Evolutionary conservation across 2,113 vertebrate species (phyloP).

Genomic region (Cyrtonyx montezumae): DNA sequence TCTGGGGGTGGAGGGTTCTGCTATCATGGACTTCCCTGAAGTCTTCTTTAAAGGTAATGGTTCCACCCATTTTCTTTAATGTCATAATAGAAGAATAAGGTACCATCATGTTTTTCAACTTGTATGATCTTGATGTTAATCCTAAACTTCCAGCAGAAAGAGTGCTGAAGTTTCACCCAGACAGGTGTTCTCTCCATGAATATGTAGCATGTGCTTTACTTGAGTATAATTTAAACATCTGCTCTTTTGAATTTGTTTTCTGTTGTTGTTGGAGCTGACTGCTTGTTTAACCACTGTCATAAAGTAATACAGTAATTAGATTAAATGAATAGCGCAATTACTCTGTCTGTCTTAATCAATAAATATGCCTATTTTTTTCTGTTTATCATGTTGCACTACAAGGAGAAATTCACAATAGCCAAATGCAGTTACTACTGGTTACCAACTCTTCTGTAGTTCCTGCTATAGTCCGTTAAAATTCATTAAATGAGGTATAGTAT

Average conservation of each 20-base stretch:
- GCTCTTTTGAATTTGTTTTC: not conserved
- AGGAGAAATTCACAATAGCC: not conserved
- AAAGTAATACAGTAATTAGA: not conserved
- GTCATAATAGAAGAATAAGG: not conserved
- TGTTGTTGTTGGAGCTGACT: not conserved
- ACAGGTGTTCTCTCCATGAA: not conserved
- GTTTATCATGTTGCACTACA: not conserved
- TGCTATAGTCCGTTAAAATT: not conserved
- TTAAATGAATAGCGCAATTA: not conserved
- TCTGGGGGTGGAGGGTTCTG: fast-evolving
- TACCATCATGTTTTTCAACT: not conserved
- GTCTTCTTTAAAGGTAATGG: not conserved
- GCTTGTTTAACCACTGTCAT: not conserved
- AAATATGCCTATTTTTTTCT: not conserved
- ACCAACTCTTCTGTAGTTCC: not conserved
- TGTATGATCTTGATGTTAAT: not conserved
- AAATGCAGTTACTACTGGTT: not conserved
- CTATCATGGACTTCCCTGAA: not conserved
- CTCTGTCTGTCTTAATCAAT: not conserved
- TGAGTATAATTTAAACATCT: not conserved
- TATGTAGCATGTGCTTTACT: not conserved
- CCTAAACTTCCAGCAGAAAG: not conserved
- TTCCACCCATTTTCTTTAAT: not conserved
- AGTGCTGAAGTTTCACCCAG: not conserved
- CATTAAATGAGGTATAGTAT: not conserved